Conservation (phyloP, 2,113 vertebrate species). For the Drymodes brunneopygia region DNA sequence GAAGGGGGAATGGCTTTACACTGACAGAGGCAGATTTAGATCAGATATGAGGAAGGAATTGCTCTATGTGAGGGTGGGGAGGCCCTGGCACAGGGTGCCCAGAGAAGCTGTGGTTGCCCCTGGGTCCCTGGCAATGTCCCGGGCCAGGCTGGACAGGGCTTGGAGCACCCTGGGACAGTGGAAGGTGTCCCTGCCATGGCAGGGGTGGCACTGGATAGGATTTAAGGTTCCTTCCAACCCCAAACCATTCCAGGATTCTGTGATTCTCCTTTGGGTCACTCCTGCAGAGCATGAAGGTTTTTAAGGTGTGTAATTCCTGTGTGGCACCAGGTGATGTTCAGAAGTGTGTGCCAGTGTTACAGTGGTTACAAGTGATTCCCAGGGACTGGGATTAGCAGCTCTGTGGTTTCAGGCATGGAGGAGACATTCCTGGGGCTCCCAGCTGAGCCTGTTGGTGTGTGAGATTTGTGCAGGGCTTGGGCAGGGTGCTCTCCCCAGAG, state of each 20-base stretch:
- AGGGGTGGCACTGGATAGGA: background rate
- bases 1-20: background rate
- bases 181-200: background rate
- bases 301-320: background rate
- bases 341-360: accelerated
- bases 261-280: background rate
- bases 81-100: background rate
- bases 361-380: background rate
- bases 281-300: accelerated
- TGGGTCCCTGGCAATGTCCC: background rate
- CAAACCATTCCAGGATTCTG: background rate
- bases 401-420: accelerated
- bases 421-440: background rate
- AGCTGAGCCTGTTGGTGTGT: accelerated
- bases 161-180: background rate
- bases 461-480: background rate
- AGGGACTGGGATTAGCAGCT: background rate
- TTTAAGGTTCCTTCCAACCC: background rate
- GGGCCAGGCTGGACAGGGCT: background rate
- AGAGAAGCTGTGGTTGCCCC: background rate
- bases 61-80: background rate
- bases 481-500: background rate
- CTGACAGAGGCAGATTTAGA: background rate
- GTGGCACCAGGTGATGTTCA: accelerated
- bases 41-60: background rate